Evolutionary conservation across 2,888 invertebrate species (phyloP), one percentile per base, ranked within the genome.

Genomic region (Drosophila helvetica): DNA sequence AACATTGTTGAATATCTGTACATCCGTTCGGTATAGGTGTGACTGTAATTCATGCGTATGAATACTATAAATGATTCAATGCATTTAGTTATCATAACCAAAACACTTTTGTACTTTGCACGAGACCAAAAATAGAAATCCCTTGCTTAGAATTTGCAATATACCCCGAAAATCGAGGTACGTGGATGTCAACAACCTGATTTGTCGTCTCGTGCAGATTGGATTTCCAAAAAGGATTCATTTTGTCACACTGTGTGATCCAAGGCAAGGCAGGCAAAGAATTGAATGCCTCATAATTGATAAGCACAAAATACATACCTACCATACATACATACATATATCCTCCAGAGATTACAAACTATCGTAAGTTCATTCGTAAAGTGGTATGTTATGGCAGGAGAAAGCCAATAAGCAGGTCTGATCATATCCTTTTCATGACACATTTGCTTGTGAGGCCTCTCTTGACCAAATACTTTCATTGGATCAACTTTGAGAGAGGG

Each of bases 51-150:
- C 22, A 22, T 56, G 63, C 52, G 51, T 53, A 33, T 56, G 56
- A 67, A 65, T 51, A 61, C 50, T 70, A 64, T 55, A 54, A 65
- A 69, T 74, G 48, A 77, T 74, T 73, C 46, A 48, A 65, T 57
- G 68, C 72, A 72, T 81, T 81, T 73, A 71, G 65, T 65, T 78
- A 74, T 42, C 75, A 73, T 73, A 78, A 76, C 70, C 73, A 66
- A 65, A 65, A 74, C 38, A 6, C 38, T 38, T 38, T 38, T 38
- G 38, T 15, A 38, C 38, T 69, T 63, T 74, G 58, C 66, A 75
- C 69, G 55, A 27, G 15, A 38, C 38, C 15, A 1, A 33, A 6
- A 38, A 6, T 6, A 5, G 15, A 1, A 15, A 1, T 12, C 33
- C 33, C 33, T 33, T 12, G 4, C 12, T 27, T 27, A 7, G 1